Conservation (phyloP, 2,888 invertebrate species). For the Gasteruption jaculator region DNA sequence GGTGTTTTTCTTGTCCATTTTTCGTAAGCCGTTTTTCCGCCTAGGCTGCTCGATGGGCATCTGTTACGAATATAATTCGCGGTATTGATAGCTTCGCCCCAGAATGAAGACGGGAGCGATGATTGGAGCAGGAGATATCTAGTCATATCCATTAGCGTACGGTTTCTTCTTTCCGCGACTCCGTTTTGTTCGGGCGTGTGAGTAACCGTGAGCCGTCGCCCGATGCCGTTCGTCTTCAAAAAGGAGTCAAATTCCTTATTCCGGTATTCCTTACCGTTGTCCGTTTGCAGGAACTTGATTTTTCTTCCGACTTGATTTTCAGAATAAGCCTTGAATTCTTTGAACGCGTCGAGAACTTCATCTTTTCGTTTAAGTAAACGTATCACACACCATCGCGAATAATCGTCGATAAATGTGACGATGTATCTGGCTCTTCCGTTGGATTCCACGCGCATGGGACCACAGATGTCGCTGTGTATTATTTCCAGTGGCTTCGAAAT, state of each 20-base stretch:
- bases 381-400: slow-evolving; percentile 25
- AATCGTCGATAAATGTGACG: slow-evolving; percentile 30
- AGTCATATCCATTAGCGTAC: slow-evolving; percentile 30
- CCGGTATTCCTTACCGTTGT: slow-evolving; percentile 24
- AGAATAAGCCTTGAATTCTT: slow-evolving; percentile 21
- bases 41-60: slow-evolving; percentile 20
- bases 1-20: slow-evolving; percentile 19
- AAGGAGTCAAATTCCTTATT: slow-evolving; percentile 24
- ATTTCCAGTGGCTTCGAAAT: slow-evolving; percentile 13
- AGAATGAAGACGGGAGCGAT: slow-evolving; percentile 25
- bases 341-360: slow-evolving; percentile 23
- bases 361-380: slow-evolving; percentile 23
- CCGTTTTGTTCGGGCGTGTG: slow-evolving; percentile 35
- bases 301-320: slow-evolving; percentile 25
- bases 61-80: slow-evolving; percentile 33
- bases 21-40: slow-evolving; percentile 22
- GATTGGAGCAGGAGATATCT: slow-evolving; percentile 28
- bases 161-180: slow-evolving; percentile 31
- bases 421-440: slow-evolving; percentile 24
- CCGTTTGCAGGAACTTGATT: slow-evolving; percentile 24
- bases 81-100: slow-evolving; percentile 34
- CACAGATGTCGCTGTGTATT: slow-evolving; percentile 21
- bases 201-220: slow-evolving; percentile 25
- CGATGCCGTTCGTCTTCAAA: slow-evolving; percentile 24
- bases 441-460: slow-evolving; percentile 25